A percentile compares a stretch with the other conserved stretches of the same genome.
These are phyloP conservation scores for Azemiops feae DNA, from an alignment of 2,113 vertebrate genomes.

Conservation along the genomic window DNA sequence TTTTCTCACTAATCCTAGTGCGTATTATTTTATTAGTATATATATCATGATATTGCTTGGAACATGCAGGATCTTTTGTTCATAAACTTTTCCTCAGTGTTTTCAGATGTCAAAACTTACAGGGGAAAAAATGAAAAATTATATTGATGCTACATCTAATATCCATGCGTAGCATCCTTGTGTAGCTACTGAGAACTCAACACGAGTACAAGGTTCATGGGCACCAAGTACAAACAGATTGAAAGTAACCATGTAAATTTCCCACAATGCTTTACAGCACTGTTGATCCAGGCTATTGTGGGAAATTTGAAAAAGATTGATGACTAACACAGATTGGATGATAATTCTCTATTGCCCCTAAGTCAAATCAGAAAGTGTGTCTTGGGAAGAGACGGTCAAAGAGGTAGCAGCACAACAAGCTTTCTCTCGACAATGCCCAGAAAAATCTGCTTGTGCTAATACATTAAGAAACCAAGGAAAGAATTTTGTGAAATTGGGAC, in stretches of 20 bases:
- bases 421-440: background rate
- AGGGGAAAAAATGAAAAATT: background rate
- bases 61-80: background rate
- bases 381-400: background rate
- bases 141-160: background rate
- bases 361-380: background rate
- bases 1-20: background rate
- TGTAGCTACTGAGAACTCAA: background rate
- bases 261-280: background rate
- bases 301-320: background rate
- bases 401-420: background rate
- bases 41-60: background rate
- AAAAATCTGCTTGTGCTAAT: background rate
- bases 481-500: background rate
- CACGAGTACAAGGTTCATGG: background rate
- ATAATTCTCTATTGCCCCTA: background rate
- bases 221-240: background rate
- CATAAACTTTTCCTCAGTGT: too few relatives aligned
- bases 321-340: background rate
- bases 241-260: background rate
- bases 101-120: too few relatives aligned
- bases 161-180: background rate
- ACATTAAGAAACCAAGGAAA: background rate
- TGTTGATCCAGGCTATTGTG: background rate
- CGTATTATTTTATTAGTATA: too few relatives aligned